Evolutionary conservation across 2,113 vertebrate species (phyloP).

Genomic region (Pluvianellus socialis): DNA sequence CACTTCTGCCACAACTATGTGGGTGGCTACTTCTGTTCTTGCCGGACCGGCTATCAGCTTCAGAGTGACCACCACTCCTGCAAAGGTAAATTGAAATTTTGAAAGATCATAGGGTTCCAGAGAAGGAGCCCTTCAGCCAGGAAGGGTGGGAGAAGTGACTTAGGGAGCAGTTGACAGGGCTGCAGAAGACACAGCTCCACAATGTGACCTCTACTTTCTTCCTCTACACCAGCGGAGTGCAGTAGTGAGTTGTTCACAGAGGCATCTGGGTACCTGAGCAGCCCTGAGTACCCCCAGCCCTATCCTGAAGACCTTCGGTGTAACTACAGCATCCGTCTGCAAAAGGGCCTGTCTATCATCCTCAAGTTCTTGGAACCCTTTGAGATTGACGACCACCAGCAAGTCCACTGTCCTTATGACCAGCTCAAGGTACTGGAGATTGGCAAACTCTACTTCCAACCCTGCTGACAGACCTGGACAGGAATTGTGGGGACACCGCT

Average conservation of each 20-base stretch:
- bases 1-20: constrained; percentile 92
- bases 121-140: background rate
- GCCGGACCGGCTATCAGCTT: constrained; percentile 83
- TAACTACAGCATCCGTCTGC: constrained; percentile 80
- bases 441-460: background rate
- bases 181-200: background rate
- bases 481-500: background rate
- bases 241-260: constrained; percentile 73
- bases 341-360: constrained; percentile 66
- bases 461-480: background rate
- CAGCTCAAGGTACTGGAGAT: constrained; percentile 75
- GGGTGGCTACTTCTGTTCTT: constrained; percentile 90
- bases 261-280: constrained; percentile 68
- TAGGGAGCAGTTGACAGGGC: background rate
- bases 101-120: background rate
- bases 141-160: background rate
- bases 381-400: constrained; percentile 80
- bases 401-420: constrained; percentile 79
- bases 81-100: constrained; percentile 69
- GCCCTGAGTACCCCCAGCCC: constrained; percentile 76
- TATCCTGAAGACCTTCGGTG: constrained; percentile 76
- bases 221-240: constrained; percentile 67
- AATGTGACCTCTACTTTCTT: background rate
- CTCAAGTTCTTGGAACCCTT: constrained; percentile 77
- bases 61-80: constrained; percentile 81